Evolutionary conservation across 2,888 invertebrate species (phyloP).

Genomic region (Agrotis exclamationis): DNA sequence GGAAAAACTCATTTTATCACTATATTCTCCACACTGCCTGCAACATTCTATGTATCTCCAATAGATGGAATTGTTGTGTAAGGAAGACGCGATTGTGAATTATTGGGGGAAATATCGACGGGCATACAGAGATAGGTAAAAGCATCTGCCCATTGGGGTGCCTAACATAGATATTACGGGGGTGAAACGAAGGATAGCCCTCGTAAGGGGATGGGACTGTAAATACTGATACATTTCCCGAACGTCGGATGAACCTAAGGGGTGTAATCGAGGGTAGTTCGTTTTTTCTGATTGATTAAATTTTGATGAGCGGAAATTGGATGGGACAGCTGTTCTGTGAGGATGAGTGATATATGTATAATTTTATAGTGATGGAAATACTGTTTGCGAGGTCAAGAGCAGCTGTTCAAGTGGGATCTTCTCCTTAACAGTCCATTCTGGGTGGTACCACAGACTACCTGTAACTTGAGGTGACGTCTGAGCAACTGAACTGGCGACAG

Average conservation of each 20-base stretch:
- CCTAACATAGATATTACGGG: constrained; percentile 64
- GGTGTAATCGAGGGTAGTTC: constrained; percentile 40
- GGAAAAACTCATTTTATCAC: neutral
- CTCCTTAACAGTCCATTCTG: no score
- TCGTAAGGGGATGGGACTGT: constrained; percentile 58
- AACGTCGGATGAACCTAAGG: constrained; percentile 28
- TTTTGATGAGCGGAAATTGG: constrained; percentile 44
- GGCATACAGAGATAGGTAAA: constrained; percentile 70
- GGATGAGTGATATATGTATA: neutral
- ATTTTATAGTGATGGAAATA: neutral
- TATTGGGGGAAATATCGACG: constrained; percentile 77
- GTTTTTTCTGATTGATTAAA: constrained; percentile 54
- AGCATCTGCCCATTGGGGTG: constrained; percentile 72
- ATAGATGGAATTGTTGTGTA: constrained; percentile 82
- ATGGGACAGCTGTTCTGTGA: constrained; percentile 12
- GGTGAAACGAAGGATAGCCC: constrained; percentile 55
- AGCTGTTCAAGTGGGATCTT: no score
- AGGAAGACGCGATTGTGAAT: constrained; percentile 83
- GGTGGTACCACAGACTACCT: no score
- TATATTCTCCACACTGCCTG: constrained; percentile 36
- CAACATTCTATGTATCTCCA: constrained; percentile 62
- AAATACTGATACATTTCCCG: constrained; percentile 61
- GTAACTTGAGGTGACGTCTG: no score
- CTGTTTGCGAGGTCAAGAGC: no score
- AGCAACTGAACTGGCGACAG: no score